Base-by-base conservation (phyloP, 2,888 invertebrate species). In the Stenodera caucasica region DNA sequence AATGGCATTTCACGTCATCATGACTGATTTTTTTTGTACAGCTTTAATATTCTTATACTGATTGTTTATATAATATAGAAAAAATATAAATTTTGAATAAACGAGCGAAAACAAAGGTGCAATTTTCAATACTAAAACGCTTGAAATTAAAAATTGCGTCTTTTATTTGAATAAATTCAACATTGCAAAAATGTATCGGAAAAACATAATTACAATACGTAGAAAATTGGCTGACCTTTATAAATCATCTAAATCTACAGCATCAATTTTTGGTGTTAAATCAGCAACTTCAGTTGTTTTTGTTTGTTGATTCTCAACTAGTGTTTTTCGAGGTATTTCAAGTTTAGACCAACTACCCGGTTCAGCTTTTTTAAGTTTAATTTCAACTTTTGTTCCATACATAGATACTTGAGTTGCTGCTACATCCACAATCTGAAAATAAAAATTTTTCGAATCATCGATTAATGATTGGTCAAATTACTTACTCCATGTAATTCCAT, bases 311-410 rank as follows among this genome's bases (percentile, higher is more conserved):
- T 51, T 35, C 23, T 49, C 60, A 53, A 7, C 15, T 51, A 35
- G 9, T 26, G 23, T 53, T 7, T 33, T 3, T 29, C 60, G 52
- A 11, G 89, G 87, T 67, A 89, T 85, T 73, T 90, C 88, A 26
- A 97, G 80, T 69, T 87, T 87, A 9, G 86, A 77, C 98, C 98
- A 98, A 14, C 87, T 86, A 1, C 91, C 90, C 0, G 90, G 86
- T 73, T 94, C 94, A 0, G 87, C 89, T 81, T 98, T 98, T 69
- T 87, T 90, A 75, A 98, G 80, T 75, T 90, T 94, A 23, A 98
- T 90, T 82, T 98, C 98, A 30, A 97, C 88, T 85, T 98, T 98
- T 12, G 94, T 90, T 12, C 90, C 90, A 71, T 89, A 83, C 90
- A 97, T 91, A 40, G 87, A 87, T 0, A 89, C 92, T 66, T 82